A percentile compares a stretch with the other conserved stretches of the same genome.
Conservation (phyloP, 2,888 invertebrate genomes). For the Drosophila helvetica region DNA sequence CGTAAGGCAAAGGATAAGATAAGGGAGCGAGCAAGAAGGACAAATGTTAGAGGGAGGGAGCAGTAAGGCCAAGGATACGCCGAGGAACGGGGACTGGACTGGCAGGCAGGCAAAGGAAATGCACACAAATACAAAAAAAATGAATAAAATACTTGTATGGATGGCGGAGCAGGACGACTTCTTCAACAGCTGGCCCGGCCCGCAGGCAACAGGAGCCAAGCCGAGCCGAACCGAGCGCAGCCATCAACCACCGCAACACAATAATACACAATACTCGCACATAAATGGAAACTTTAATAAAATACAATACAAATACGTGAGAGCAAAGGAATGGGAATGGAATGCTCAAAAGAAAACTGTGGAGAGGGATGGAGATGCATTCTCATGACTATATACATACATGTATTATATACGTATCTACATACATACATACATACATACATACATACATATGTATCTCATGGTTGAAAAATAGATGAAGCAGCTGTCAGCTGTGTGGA, state of each 20-base stretch:
- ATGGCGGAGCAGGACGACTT: conserved; percentile 13
- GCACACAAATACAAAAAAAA: not conserved
- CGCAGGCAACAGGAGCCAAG: conserved; percentile 52
- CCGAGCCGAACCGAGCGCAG: too few relatives aligned
- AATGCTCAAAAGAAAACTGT: conserved; percentile 41
- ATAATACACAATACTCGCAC: conserved; percentile 8
- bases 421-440: not conserved
- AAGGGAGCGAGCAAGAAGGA: not conserved
- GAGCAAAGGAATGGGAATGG: conserved; percentile 67
- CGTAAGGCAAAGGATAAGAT: conserved; percentile 16
- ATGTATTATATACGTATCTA: not conserved
- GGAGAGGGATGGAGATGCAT: not conserved
- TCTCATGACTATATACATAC: conserved; percentile 7
- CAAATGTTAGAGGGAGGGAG: not conserved
- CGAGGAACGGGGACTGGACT: not conserved
- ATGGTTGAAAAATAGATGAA: conserved; percentile 49
- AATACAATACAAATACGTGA: conserved; percentile 49
- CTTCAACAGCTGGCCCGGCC: conserved; percentile 67
- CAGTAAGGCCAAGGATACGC: not conserved
- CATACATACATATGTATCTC: conserved; percentile 30
- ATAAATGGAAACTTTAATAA: conserved; percentile 50
- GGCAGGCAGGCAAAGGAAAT: conserved; percentile 14
- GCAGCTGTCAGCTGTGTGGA: conserved; percentile 75
- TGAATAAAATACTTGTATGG: not conserved
- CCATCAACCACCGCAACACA: conserved; percentile 65